Base-by-base conservation (phyloP, 2,113 vertebrate genomes). In the Noctilio leporinus region DNA sequence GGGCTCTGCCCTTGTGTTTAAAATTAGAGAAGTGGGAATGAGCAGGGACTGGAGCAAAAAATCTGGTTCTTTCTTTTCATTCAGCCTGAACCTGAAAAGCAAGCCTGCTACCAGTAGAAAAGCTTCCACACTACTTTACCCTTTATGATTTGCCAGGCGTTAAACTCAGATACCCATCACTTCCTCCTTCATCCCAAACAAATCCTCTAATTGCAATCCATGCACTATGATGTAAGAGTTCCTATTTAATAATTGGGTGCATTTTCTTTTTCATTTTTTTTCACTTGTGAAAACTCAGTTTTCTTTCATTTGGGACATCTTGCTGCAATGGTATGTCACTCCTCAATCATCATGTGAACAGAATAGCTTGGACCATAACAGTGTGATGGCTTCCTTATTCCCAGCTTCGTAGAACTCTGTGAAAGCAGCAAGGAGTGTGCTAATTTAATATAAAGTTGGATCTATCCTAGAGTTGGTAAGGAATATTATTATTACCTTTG, bases 401-500 rank as follows among this genome's bases (percentile, higher is more conserved):
- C 67, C 24, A 92, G 85, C 86, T 95, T 85, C 88, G 33, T 55
- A 95, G 77, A 38, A 57, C n/a, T 30, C 43, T 62, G 51, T 96
- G 81, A 91, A 96, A 88, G 47, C 77, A 90, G 38, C 70, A 85
- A 67, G 33, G 67, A 90, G 20, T 81, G 76, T 77, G n/a, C 17
- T 53, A 53, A n/a, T 81, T 95, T 91, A 95, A 86, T 76, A 93
- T 72, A 76, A 93, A 94, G 78, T 90, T 80, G 10, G 38, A 89
- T 94, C 43, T 78, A 12, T 69, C 49, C 64, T 76, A 53, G 51
- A 45, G 49, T 95, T 72, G 64, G 51, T 93, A 81, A 95, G 57
- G 20, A 89, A 88, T 85, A 43, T 78, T 87, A 76, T 33, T 95
- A 33, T 51, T 91, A 59, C 9, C 62, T 93, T 89, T 93, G 72